phyloP scores from a whole-genome alignment of 2,113 vertebrate species.

The Lanius collurio region DNA sequence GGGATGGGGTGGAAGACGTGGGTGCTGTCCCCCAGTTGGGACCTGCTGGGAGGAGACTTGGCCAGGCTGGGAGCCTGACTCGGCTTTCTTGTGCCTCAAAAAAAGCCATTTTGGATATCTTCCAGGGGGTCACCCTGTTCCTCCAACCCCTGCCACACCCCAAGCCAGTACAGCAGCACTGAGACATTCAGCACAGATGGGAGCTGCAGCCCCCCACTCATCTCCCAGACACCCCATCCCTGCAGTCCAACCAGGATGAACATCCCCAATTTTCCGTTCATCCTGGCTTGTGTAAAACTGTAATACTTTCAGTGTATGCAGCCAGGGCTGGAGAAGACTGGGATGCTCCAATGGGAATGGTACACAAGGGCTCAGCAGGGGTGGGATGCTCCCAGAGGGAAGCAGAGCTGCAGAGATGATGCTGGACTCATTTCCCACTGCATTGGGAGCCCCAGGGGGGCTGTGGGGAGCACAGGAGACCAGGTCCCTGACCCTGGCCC shows the following conservation, averaged over 20 bases:
- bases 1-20: neutral
- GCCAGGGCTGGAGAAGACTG: fast-evolving
- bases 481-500: fast-evolving
- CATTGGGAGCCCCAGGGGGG: fast-evolving
- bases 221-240: neutral
- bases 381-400: neutral
- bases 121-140: neutral
- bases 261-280: neutral
- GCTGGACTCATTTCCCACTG: fast-evolving
- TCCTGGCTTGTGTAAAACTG: neutral
- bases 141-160: fast-evolving
- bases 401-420: neutral
- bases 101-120: neutral
- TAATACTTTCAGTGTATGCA: neutral
- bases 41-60: neutral
- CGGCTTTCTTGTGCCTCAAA: neutral
- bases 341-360: neutral
- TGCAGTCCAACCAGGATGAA: neutral
- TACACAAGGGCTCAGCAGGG: neutral
- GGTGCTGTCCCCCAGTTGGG: neutral
- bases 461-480: neutral
- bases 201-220: neutral
- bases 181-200: neutral
- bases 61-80: neutral
- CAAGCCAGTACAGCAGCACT: fast-evolving